Conservation (phyloP, 2,113 vertebrate species). For the Lepisosteus oculatus region DNA sequence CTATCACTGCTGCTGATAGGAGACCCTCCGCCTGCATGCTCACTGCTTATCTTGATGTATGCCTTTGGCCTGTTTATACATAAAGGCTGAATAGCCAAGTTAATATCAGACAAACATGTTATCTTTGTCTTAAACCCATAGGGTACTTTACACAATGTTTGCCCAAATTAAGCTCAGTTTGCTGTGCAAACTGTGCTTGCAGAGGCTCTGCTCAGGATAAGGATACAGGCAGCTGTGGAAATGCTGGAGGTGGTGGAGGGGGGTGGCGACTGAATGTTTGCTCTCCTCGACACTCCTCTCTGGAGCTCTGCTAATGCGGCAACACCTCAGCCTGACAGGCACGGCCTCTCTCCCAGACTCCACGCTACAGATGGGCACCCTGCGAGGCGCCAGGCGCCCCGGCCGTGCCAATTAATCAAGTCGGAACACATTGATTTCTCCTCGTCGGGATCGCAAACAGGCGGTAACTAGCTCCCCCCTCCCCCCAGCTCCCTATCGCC, state of each 20-base stretch:
- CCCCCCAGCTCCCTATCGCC: not conserved
- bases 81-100: constrained; percentile 61
- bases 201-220: not conserved
- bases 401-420: constrained; percentile 48
- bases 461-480: not conserved
- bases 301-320: constrained; percentile 34
- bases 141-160: constrained; percentile 73
- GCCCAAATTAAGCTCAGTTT: constrained; percentile 67
- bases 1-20: no score
- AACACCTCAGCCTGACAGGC: constrained; percentile 35
- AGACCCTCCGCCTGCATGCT: no score
- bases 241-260: no score
- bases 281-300: constrained; percentile 43
- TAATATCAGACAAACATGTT: constrained; percentile 69
- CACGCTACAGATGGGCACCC: constrained; percentile 32
- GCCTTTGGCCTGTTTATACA: constrained; percentile 53
- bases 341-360: constrained; percentile 34
- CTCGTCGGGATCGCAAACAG: not conserved
- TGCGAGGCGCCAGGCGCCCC: constrained; percentile 49
- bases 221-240: constrained; percentile 45
- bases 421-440: not conserved
- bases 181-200: constrained; percentile 24
- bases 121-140: constrained; percentile 53
- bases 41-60: no score
- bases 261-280: constrained; percentile 24